These are phyloP conservation scores for Bucco capensis DNA, from an alignment of 2,113 vertebrate species.

Conservation along the genomic window DNA sequence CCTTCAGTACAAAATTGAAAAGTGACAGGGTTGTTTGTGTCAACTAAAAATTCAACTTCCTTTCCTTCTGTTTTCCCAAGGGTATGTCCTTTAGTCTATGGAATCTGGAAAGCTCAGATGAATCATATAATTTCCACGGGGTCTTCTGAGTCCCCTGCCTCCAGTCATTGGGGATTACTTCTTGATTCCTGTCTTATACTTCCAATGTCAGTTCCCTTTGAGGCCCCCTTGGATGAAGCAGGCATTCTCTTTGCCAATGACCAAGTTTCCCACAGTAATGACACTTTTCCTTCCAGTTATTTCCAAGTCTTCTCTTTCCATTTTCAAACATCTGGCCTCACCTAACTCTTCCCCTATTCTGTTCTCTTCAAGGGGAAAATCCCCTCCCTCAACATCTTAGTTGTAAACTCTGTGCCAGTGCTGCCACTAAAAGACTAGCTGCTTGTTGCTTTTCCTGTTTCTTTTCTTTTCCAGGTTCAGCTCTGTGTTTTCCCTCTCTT, in stretches of 20 bases:
- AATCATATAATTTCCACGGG: not conserved
- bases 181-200: not conserved
- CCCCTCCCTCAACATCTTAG: not conserved
- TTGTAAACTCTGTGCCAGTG: not conserved
- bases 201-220: not conserved
- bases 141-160: not conserved
- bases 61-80: not conserved
- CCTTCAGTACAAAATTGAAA: not conserved
- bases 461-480: not conserved
- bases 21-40: not conserved
- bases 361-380: not conserved
- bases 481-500: not conserved
- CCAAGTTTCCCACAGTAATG: not conserved
- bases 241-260: not conserved
- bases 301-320: not conserved
- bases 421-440: not conserved
- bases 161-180: not conserved
- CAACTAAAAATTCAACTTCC: not conserved
- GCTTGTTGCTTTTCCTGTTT: not conserved
- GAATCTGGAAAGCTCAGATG: too few relatives aligned
- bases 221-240: fast-evolving
- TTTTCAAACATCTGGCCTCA: not conserved
- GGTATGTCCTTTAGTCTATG: not conserved
- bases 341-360: not conserved
- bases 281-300: not conserved